Conservation (phyloP, 2,113 vertebrate genomes). For the Caracal caracal region DNA sequence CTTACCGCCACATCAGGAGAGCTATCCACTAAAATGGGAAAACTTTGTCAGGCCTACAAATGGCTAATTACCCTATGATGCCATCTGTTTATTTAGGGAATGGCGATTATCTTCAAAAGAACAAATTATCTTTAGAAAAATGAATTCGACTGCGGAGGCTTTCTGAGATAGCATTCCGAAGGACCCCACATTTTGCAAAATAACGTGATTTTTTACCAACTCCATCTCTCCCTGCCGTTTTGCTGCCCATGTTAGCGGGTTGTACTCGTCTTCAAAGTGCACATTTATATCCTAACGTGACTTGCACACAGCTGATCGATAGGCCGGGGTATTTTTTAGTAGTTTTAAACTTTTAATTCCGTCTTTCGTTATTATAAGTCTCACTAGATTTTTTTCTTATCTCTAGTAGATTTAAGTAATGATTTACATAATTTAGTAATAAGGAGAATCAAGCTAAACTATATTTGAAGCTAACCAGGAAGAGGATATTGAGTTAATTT, state of each 20-base stretch:
- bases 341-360: neutral
- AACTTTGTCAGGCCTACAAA: neutral
- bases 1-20: neutral
- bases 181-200: neutral
- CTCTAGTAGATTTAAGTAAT: slow-evolving; percentile 30
- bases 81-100: neutral
- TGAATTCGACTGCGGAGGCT: neutral
- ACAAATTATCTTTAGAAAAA: neutral
- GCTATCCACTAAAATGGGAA: fast-evolving
- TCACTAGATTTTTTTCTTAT: neutral
- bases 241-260: neutral
- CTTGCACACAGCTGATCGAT: fast-evolving
- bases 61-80: neutral
- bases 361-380: neutral
- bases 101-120: neutral
- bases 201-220: slow-evolving; percentile 25
- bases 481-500: neutral
- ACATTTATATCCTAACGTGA: neutral
- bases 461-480: neutral
- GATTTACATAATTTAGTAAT: slow-evolving; percentile 13
- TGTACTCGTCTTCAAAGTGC: neutral
- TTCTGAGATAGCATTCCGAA: neutral
- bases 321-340: neutral
- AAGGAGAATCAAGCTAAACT: neutral
- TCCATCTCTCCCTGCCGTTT: neutral